Conservation (phyloP, 2,797 vertebrate species). For the Melanotaenia boesemani region DNA sequence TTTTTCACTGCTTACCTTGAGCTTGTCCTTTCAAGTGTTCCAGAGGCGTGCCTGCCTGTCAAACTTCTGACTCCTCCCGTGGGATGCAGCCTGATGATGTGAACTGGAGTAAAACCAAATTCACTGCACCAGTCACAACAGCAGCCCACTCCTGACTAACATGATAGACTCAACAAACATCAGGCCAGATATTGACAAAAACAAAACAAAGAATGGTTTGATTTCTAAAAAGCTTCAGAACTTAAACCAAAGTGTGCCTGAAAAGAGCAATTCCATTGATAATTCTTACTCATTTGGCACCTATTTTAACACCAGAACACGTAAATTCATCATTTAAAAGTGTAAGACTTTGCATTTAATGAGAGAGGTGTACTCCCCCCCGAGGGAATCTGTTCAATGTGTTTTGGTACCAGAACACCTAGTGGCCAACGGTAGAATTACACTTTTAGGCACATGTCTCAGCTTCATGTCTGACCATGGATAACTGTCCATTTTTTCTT, state of each 20-base stretch:
- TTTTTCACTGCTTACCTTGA: conserved; percentile 58
- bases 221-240: neutral
- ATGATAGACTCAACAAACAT: conserved; percentile 17
- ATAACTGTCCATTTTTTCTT: too few relatives aligned
- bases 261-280: neutral
- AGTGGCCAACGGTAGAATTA: too few relatives aligned
- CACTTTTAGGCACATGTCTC: too few relatives aligned
- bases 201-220: neutral
- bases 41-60: conserved; percentile 54
- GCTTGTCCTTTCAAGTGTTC: conserved; percentile 62
- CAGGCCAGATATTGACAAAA: neutral
- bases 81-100: conserved; percentile 56
- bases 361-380: too few relatives aligned
- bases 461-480: too few relatives aligned
- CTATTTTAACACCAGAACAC: neutral
- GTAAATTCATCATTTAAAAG: neutral
- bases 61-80: conserved; percentile 60
- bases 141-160: conserved; percentile 29
- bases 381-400: too few relatives aligned
- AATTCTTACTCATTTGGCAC: too few relatives aligned
- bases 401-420: too few relatives aligned
- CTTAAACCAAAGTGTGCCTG: neutral
- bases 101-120: conserved; percentile 49
- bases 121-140: conserved; percentile 47
- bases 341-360: too few relatives aligned